Evolutionary conservation across 2,797 vertebrate species (phyloP).

Genomic region (Gobio occitaniae): DNA sequence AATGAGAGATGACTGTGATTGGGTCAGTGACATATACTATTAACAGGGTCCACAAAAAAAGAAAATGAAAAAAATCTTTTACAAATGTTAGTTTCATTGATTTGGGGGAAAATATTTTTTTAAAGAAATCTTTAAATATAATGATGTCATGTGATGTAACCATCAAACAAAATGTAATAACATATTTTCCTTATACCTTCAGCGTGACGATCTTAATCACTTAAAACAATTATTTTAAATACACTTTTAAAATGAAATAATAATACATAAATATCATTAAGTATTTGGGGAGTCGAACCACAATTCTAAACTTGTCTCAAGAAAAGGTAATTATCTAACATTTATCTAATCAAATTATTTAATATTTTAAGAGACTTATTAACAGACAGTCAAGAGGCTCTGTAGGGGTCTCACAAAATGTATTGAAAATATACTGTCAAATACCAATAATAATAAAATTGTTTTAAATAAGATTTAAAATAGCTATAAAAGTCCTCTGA

Average conservation of each 20-base stretch:
- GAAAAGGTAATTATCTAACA: background rate
- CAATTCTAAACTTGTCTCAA: background rate
- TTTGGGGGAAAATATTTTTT: background rate
- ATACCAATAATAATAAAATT: background rate
- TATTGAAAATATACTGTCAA: background rate
- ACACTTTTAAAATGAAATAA: background rate
- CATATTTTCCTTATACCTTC: background rate
- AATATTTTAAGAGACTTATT: conserved; percentile 1
- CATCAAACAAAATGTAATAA: background rate
- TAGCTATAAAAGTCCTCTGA: conserved; percentile 17
- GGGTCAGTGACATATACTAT: conserved; percentile 39
- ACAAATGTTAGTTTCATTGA: background rate
- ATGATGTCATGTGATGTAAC: background rate
- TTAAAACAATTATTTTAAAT: background rate
- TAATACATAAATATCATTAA: background rate
- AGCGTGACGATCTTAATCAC: background rate
- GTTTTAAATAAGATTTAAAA: background rate
- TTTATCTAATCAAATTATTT: background rate
- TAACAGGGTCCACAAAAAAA: background rate
- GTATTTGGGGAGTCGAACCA: background rate
- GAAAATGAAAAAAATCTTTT: background rate
- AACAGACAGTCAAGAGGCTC: background rate
- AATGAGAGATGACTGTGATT: conserved; percentile 61
- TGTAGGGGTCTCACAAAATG: background rate
- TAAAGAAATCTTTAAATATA: background rate